Evolutionary conservation across 2,888 invertebrate species (phyloP).

Genomic region (Anoplius nigerrimus): DNA sequence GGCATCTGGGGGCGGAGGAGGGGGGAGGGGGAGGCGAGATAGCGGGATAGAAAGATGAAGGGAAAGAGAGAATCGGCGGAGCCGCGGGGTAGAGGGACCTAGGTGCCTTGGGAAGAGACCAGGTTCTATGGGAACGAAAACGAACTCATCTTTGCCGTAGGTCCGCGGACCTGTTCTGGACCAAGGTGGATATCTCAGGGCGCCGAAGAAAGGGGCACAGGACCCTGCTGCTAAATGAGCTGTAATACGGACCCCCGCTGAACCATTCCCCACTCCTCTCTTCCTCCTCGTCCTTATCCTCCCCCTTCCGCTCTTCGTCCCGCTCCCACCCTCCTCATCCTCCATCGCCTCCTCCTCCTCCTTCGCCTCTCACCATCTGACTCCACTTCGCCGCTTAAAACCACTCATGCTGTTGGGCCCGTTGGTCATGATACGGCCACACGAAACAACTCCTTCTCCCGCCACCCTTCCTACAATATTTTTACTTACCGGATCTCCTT

Average conservation of each 20-base stretch:
- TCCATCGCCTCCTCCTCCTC: conserved; percentile 24
- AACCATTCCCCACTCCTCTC: conserved; percentile 35
- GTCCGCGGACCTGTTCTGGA: conserved; percentile 59
- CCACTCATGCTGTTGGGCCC: conserved; percentile 44
- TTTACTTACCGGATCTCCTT: conserved; percentile 26
- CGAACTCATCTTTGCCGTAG: conserved; percentile 57
- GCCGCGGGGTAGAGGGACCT: conserved; percentile 19
- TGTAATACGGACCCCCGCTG: conserved; percentile 74
- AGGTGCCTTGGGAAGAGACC: conserved; percentile 30
- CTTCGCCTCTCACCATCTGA: conserved; percentile 14
- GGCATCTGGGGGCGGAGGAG: no score
- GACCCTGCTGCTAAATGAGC: conserved; percentile 75
- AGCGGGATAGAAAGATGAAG: neutral
- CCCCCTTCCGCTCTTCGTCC: conserved; percentile 29
- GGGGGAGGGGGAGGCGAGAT: no score
- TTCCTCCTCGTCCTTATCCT: conserved; percentile 21
- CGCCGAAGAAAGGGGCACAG: conserved; percentile 67
- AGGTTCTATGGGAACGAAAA: conserved; percentile 51
- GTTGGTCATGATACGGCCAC: conserved; percentile 61
- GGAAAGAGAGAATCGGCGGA: conserved; percentile 6
- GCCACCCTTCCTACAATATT: conserved; percentile 28
- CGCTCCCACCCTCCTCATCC: conserved; percentile 33
- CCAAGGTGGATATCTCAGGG: conserved; percentile 55
- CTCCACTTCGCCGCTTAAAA: conserved; percentile 31
- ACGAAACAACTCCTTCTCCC: conserved; percentile 51